These are phyloP conservation scores for Melospiza georgiana DNA, from an alignment of 2,113 vertebrate species.

Conservation along the genomic window DNA sequence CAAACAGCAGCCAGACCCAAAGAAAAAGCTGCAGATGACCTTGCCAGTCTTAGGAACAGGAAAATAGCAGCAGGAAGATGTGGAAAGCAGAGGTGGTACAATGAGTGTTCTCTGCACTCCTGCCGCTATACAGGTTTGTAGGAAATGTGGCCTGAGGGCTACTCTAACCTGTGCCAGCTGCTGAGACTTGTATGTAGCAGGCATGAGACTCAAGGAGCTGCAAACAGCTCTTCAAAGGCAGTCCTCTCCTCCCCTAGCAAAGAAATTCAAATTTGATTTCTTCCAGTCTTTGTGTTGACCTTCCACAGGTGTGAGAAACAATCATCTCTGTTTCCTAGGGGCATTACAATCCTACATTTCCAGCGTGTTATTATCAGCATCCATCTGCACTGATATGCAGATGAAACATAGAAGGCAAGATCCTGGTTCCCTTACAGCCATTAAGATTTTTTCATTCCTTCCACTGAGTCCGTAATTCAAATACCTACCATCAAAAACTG, in stretches of 20 bases:
- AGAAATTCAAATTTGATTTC: neutral
- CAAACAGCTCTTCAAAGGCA: neutral
- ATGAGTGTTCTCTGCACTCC: neutral
- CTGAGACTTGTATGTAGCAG: neutral
- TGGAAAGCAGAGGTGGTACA: accelerated
- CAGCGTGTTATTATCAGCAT: neutral
- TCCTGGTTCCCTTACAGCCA: neutral
- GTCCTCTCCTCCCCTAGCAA: neutral
- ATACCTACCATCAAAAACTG: neutral
- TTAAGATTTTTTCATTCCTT: neutral
- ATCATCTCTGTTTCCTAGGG: neutral
- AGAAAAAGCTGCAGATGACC: neutral
- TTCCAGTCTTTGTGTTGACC: neutral
- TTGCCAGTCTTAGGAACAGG: neutral
- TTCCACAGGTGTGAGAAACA: neutral
- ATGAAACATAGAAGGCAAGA: neutral
- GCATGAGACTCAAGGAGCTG: neutral
- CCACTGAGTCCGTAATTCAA: neutral
- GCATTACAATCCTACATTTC: neutral
- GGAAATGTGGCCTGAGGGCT: neutral
- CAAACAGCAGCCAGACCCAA: neutral
- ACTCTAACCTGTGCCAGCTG: neutral
- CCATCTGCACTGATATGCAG: neutral
- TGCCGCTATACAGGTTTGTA: neutral
- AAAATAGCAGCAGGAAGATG: neutral